phyloP scores from a whole-genome alignment of 23 tunicate species.

The Botrylloides violaceus region DNA sequence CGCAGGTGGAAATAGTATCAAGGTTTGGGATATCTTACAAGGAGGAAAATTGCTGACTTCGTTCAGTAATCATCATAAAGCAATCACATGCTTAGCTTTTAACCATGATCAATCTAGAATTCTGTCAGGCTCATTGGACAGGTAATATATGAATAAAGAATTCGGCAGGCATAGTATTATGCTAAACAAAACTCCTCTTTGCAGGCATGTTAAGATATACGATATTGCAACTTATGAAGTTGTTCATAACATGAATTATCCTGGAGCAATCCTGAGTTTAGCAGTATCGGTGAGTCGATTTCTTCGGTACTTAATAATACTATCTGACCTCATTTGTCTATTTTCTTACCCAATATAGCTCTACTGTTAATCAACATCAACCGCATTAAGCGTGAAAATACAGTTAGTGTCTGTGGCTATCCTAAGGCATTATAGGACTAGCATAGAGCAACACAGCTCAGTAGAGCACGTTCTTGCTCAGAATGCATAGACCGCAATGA shows the following conservation, averaged over 20 bases:
- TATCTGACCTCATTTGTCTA: too few relatives aligned
- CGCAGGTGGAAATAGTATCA: slow-evolving; percentile 55
- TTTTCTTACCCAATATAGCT: too few relatives aligned
- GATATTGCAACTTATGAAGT: slow-evolving; percentile 56
- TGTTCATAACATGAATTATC: slow-evolving; percentile 71
- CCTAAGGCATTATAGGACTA: too few relatives aligned
- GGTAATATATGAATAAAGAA: slow-evolving; percentile 10
- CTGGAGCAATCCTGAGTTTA: slow-evolving; percentile 65
- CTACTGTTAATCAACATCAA: too few relatives aligned
- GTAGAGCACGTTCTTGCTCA: too few relatives aligned
- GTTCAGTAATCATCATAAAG: slow-evolving; percentile 71
- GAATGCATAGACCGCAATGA: too few relatives aligned
- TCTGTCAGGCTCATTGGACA: slow-evolving; percentile 54
- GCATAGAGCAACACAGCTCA: too few relatives aligned
- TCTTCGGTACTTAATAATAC: too few relatives aligned
- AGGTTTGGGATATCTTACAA: slow-evolving; percentile 82
- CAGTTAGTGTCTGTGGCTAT: too few relatives aligned
- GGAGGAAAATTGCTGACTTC: slow-evolving; percentile 74
- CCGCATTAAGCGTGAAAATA: too few relatives aligned
- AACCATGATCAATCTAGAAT: slow-evolving; percentile 78
- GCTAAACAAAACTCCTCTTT: too few relatives aligned
- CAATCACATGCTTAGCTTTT: slow-evolving; percentile 67
- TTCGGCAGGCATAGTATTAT: too few relatives aligned
- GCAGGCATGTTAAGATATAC: slow-evolving; percentile 69
- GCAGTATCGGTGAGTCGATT: slow-evolving; percentile 36